Evolutionary conservation across 1,140 invertebrate genomes (phyloP), one percentile per base, ranked within the genome.

Genomic region (Magallana angulata): DNA sequence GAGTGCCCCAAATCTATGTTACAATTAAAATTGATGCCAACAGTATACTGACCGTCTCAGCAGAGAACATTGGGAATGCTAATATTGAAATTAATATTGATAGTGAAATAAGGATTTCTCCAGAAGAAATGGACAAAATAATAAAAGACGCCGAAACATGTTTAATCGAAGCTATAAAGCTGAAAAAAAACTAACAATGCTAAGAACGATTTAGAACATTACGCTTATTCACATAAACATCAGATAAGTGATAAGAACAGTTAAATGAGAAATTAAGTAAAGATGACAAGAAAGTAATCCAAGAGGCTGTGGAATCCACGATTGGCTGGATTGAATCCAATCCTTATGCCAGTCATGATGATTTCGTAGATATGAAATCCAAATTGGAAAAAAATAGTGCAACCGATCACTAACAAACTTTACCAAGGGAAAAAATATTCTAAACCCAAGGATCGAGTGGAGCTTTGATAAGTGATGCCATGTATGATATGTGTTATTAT

Each of bases 11-110:
- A 95, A 99, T 99, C 93, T 98, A 99, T 95, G 98, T 99, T 1
- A 99, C 98, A 0, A 99, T 99, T 94, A 98, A 99, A 95, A 99
- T 99, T 92, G 99, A 99, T 93, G 99, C 98, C 60, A 99, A 99
- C 94, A 99, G 99, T 95, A 99, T 99, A 93, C 95, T 99, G 12
- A 97, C 97, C 95, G 94, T 94, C 4, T 98, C 98, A 18, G 99
- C 99, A 18, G 98, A 99, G 95, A 99, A 99, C 94, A 99, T 99
- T 95, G 98, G 98, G 18, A 99, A 99, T 85, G 99, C 99, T 95
- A 97, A 98, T 90, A 98, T 99, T 94, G 99, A 99, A 95, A 99
- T 99, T 92, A 98, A 98, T 80, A 99, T 99, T 92, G 99, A 99
- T 86, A 99, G 99, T 92, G 98, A 99, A 98, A 99, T 94, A 99